Evolutionary conservation across 2,113 vertebrate species (phyloP).

Genomic region (Cardinalis cardinalis): DNA sequence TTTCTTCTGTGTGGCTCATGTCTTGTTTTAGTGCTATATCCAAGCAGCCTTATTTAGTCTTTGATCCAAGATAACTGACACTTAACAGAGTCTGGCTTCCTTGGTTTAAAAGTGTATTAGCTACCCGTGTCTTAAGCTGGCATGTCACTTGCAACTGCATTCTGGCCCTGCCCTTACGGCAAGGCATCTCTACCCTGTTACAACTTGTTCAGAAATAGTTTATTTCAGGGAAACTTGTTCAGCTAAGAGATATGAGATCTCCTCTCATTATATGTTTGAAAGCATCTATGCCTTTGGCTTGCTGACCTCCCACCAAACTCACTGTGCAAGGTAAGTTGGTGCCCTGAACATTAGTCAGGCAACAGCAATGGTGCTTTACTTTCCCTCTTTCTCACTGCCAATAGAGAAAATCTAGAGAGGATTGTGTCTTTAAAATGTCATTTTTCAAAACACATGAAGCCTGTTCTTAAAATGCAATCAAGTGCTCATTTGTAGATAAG

Average conservation of each 20-base stretch:
- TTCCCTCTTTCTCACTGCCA: background rate
- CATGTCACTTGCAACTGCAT: background rate
- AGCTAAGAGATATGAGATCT: background rate
- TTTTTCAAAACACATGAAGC: background rate
- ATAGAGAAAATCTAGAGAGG: background rate
- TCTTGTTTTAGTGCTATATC: background rate
- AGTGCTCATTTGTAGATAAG: background rate
- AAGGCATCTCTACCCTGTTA: background rate
- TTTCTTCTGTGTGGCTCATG: background rate
- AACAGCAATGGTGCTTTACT: background rate
- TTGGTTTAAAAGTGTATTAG: background rate
- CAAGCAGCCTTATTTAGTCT: background rate
- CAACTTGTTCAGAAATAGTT: background rate
- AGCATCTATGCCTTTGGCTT: background rate
- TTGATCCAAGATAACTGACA: background rate
- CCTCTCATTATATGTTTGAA: background rate
- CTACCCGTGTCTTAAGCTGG: background rate
- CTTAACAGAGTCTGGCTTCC: background rate
- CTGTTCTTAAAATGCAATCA: background rate
- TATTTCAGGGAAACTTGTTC: background rate
- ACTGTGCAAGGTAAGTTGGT: accelerated
- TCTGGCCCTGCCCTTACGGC: background rate
- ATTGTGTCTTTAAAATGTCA: background rate
- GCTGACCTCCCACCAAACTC: background rate
- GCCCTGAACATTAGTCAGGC: background rate